phyloP scores from a whole-genome alignment of 2,888 invertebrate species.

The Orthosia gracilis region DNA sequence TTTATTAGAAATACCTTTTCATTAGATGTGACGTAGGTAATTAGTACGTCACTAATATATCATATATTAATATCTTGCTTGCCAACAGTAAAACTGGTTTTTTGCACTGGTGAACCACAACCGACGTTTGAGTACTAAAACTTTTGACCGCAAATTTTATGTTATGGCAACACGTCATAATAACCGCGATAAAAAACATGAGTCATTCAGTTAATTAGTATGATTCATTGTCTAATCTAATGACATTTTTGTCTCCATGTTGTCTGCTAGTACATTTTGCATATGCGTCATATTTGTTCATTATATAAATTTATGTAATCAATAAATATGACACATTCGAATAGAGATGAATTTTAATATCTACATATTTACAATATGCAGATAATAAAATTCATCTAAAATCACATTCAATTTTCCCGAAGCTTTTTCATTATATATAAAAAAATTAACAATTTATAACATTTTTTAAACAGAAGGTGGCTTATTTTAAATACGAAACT shows the following conservation, averaged over 20 bases:
- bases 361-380: no score
- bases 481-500: no score
- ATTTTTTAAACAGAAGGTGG: no score
- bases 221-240: constrained; percentile 20
- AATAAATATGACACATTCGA: neutral
- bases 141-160: constrained; percentile 23
- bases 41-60: constrained; percentile 34
- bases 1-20: constrained; percentile 27
- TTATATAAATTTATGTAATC: neutral
- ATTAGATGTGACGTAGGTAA: constrained; percentile 26
- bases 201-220: constrained; percentile 24
- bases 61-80: neutral
- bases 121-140: neutral
- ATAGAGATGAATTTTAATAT: no score
- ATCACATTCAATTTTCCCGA: no score
- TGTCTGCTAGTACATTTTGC: constrained; percentile 6
- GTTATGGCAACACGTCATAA: constrained; percentile 31
- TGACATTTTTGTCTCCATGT: neutral
- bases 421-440: no score
- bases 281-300: neutral
- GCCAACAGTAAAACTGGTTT: constrained; percentile 27
- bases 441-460: no score
- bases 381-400: no score
- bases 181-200: constrained; percentile 22
- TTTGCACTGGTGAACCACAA: constrained; percentile 12